Conservation (phyloP, 2,888 invertebrate species). For the Cheilosia grossa region DNA sequence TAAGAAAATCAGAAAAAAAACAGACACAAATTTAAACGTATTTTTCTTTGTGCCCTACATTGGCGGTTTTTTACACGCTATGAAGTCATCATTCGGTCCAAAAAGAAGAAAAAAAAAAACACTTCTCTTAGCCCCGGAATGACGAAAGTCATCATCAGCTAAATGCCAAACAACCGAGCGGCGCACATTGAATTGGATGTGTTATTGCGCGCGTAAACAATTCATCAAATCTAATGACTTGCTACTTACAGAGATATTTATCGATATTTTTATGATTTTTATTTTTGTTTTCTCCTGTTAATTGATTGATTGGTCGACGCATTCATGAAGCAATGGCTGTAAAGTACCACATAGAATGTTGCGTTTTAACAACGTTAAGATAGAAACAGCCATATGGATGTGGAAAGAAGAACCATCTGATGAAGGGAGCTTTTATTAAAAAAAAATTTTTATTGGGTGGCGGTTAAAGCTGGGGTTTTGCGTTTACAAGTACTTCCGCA, state of each 20-base stretch:
- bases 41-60: constrained; percentile 67
- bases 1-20: constrained; percentile 24
- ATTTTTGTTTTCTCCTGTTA: constrained; percentile 12
- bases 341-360: constrained; percentile 40
- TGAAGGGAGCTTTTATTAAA: constrained; percentile 19
- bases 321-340: constrained; percentile 53
- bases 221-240: constrained; percentile 74
- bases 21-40: neutral
- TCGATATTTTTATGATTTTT: constrained; percentile 44
- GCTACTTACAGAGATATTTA: constrained; percentile 66
- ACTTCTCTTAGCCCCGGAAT: constrained; percentile 26
- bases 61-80: constrained; percentile 1
- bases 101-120: neutral
- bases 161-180: constrained; percentile 45
- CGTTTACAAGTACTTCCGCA: constrained; percentile 51
- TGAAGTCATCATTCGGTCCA: constrained; percentile 57
- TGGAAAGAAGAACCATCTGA: constrained; percentile 33
- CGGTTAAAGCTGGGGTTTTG: constrained; percentile 4
- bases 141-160: constrained; percentile 49
- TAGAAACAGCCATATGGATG: constrained; percentile 3
- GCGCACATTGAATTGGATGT: constrained; percentile 47
- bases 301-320: constrained; percentile 67
- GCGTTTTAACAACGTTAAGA: constrained; percentile 1
- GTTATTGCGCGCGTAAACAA: constrained; percentile 71
- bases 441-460: constrained; percentile 45